These are phyloP conservation scores for Pangasianodon gigas DNA, from an alignment of 2,113 vertebrate species.

Conservation along the genomic window DNA sequence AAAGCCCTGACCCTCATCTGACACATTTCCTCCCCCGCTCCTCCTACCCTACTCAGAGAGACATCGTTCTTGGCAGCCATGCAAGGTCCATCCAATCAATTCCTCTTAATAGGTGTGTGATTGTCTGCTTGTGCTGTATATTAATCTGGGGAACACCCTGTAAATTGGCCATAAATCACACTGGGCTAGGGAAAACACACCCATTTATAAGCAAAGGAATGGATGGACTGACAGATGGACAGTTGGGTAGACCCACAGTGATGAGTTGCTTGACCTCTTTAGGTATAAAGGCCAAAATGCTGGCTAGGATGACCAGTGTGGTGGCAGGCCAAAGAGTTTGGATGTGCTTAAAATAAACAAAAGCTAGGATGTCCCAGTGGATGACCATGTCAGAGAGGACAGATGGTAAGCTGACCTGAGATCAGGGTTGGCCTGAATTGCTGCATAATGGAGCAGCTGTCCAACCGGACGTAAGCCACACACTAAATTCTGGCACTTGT, in stretches of 20 bases:
- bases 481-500: slow-evolving; percentile 34
- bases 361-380: slow-evolving; percentile 46
- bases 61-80: slow-evolving; percentile 49
- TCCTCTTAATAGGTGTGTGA: slow-evolving; percentile 54
- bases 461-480: slow-evolving; percentile 38
- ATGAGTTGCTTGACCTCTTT: slow-evolving; percentile 37
- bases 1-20: slow-evolving; percentile 54
- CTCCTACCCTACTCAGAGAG: slow-evolving; percentile 28
- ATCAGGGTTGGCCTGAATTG: slow-evolving; percentile 47
- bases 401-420: slow-evolving; percentile 56
- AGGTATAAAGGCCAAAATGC: not conserved
- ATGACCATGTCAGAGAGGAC: slow-evolving; percentile 43
- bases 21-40: slow-evolving; percentile 21
- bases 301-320: not conserved
- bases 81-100: slow-evolving; percentile 56
- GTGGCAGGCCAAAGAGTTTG: slow-evolving; percentile 22
- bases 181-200: not conserved
- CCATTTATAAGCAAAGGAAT: not conserved
- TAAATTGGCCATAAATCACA: slow-evolving; percentile 31
- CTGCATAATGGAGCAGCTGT: slow-evolving; percentile 56
- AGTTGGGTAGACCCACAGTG: not conserved
- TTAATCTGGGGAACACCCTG: slow-evolving; percentile 43
- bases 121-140: slow-evolving; percentile 48
- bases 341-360: slow-evolving; percentile 45
- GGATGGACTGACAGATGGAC: not conserved